phyloP scores from a whole-genome alignment of 2,888 invertebrate species.

The Brachypalpus laphriformis region DNA sequence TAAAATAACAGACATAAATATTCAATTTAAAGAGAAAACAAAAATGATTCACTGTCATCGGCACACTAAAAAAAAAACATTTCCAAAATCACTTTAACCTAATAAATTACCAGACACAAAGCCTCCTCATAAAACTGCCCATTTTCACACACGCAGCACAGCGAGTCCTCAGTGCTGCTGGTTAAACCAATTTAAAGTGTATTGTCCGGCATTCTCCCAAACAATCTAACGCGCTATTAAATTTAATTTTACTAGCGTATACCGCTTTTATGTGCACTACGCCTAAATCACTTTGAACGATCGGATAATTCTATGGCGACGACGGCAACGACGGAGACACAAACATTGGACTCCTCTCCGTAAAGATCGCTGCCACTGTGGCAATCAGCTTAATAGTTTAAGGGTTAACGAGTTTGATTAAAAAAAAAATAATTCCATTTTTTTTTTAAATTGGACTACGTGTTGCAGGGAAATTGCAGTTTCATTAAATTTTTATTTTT shows the following conservation, averaged over 20 bases:
- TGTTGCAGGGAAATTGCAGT: conserved; percentile 42
- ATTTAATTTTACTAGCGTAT: conserved; percentile 58
- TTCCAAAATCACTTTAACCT: conserved; percentile 53
- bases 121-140: conserved; percentile 45
- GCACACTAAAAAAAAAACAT: background rate
- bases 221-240: conserved; percentile 69
- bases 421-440: conserved; percentile 63
- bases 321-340: background rate
- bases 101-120: conserved; percentile 52
- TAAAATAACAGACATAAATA: background rate
- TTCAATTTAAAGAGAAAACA: background rate
- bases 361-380: conserved; percentile 38
- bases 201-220: conserved; percentile 60
- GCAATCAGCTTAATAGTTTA: conserved; percentile 66
- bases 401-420: conserved; percentile 72
- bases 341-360: background rate
- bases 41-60: conserved; percentile 1
- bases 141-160: conserved; percentile 10
- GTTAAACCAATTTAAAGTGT: conserved; percentile 66
- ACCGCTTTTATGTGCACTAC: conserved; percentile 40
- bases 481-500: conserved; percentile 11
- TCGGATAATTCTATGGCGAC: conserved; percentile 37
- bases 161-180: conserved; percentile 31
- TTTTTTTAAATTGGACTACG: conserved; percentile 23
- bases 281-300: conserved; percentile 40